Evolutionary conservation across 2,888 invertebrate species (phyloP).

Genomic region (Agonum fuliginosum): DNA sequence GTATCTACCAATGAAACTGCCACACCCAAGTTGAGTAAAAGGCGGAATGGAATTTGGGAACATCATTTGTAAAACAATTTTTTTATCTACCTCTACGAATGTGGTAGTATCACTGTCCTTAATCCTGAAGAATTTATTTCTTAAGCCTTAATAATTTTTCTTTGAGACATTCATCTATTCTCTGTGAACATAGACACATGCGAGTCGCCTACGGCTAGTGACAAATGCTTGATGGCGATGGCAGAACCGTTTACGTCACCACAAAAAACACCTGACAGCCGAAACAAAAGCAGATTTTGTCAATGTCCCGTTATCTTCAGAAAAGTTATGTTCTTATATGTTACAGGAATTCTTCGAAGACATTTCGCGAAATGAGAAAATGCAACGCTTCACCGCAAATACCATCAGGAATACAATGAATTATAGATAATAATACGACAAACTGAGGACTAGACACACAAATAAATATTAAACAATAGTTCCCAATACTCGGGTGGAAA

Average conservation of each 20-base stretch:
- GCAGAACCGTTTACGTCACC: slow-evolving; percentile 14
- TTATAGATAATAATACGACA: background rate
- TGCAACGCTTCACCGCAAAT: background rate
- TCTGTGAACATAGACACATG: slow-evolving; percentile 36
- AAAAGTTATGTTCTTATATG: slow-evolving; percentile 16
- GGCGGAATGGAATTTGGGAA: too few relatives aligned
- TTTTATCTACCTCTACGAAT: background rate
- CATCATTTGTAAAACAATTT: background rate
- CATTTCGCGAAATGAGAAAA: slow-evolving; percentile 5
- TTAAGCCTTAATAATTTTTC: slow-evolving; percentile 29
- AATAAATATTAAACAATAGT: background rate
- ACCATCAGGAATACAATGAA: slow-evolving; percentile 15
- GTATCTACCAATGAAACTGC: too few relatives aligned
- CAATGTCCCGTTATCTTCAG: background rate
- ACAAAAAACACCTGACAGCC: slow-evolving; percentile 39
- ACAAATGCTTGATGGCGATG: slow-evolving; percentile 33
- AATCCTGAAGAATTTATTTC: slow-evolving; percentile 11
- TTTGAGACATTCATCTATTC: slow-evolving; percentile 4
- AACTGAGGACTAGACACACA: too few relatives aligned
- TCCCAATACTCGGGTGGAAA: background rate
- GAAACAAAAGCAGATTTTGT: slow-evolving; percentile 38
- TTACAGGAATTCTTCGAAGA: slow-evolving; percentile 5
- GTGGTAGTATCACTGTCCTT: background rate
- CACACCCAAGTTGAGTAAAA: too few relatives aligned
- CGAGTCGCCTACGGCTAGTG: slow-evolving; percentile 3